Evolutionary conservation across 2,888 invertebrate species (phyloP).

Genomic region (Oxyteleia sp.): DNA sequence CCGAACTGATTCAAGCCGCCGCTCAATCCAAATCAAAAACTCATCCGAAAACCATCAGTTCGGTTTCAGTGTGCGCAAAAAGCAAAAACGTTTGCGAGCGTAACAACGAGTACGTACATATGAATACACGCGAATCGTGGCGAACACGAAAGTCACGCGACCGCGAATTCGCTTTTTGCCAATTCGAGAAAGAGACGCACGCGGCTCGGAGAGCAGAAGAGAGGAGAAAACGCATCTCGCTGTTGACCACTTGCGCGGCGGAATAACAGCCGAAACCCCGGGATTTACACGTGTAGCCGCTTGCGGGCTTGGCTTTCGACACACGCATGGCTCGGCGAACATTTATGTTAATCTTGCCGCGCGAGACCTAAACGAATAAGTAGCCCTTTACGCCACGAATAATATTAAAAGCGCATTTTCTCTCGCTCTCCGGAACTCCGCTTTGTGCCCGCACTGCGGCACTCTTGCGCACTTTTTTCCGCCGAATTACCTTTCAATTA

Average conservation of each 20-base stretch:
- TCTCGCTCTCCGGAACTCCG: constrained; percentile 25
- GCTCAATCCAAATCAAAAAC: too few relatives aligned
- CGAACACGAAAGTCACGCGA: too few relatives aligned
- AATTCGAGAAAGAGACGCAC: constrained; percentile 40
- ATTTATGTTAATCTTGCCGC: constrained; percentile 62
- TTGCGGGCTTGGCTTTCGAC: constrained; percentile 58
- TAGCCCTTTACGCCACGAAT: constrained; percentile 58
- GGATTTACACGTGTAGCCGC: constrained; percentile 84
- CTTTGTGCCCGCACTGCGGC: constrained; percentile 15
- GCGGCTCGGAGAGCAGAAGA: not conserved
- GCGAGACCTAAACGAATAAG: constrained; percentile 54
- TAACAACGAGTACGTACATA: too few relatives aligned
- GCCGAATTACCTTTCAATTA: constrained; percentile 58
- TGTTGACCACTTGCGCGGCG: constrained; percentile 50
- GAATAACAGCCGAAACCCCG: constrained; percentile 82
- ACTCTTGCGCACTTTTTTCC: constrained; percentile 46
- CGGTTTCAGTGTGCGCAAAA: too few relatives aligned
- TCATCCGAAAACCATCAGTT: too few relatives aligned
- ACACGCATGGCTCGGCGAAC: constrained; percentile 54
- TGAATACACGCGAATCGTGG: too few relatives aligned
- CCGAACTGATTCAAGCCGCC: too few relatives aligned
- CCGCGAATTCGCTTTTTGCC: too few relatives aligned
- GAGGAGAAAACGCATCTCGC: constrained; percentile 25
- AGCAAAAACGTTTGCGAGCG: too few relatives aligned
- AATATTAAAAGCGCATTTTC: constrained; percentile 59